Evolutionary conservation across 2,888 invertebrate genomes (phyloP), one percentile per base, ranked within the genome.

Genomic region (Amblyjoppa proteus): DNA sequence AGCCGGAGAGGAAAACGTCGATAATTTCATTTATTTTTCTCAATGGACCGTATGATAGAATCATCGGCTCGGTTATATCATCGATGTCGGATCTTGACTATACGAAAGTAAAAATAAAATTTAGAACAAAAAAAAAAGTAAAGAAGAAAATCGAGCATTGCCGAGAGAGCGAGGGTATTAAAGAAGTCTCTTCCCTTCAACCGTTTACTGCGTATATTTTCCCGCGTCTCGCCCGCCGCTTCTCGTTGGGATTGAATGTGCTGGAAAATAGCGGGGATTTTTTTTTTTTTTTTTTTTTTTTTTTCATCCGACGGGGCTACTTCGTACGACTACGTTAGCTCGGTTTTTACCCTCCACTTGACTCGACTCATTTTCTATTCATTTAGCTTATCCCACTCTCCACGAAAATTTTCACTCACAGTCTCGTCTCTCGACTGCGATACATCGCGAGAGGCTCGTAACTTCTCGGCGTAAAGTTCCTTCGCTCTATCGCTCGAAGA

Each of bases 191-290:
- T 45, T 11, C 45, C 13, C 71, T 61, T 31, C 38, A 11, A 49
- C 66, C 28, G 28, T 58, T 4, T 25, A 56, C 3, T 25, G 3
- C 25, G 31, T 61, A 13, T 16, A 31, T 34, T 0, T 16, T 31
- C 34, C 16, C 34, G 31, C 61, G 31, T 34, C 28, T 31, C 61
- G 9, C 13, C 28, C 4, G 58, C 11, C 58, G 3, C 25, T 58
- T 11, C 61, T 34, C 61, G 61, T 45, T 16, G 61, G 61, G 61
- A 61, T 61, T 34, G 61, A 61, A 61, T 80, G 31, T 70, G 11
- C 28, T 13, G 51, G 51, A 75, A 81, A 81, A 74, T 68, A 68
- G 68, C 20, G 31, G 31, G 61, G 6, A 61, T n/a, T 13, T 61
- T 61, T 61, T 61, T 61, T 61, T 16, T 61, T 61, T 61, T 61